Conservation (phyloP, 2,113 vertebrate species). For the Hippocampus abdominalis region DNA sequence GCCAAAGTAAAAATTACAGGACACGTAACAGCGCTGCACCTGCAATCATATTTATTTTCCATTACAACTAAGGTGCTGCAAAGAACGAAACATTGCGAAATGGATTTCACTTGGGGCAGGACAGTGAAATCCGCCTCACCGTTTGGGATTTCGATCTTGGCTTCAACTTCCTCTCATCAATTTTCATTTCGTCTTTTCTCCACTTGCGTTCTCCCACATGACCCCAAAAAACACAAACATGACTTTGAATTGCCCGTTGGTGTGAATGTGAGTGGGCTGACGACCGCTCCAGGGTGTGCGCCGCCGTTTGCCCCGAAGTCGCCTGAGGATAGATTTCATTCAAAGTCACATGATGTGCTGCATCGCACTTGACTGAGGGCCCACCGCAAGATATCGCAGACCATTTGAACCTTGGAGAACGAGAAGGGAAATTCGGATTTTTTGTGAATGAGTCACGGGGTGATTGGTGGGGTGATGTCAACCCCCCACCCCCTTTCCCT, state of each 20-base stretch:
- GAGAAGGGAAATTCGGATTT: conserved; percentile 56
- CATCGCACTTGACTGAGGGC: conserved; percentile 34
- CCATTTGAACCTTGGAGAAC: conserved; percentile 41
- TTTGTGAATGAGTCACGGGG: conserved; percentile 64
- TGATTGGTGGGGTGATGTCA: conserved; percentile 51
- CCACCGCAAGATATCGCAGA: conserved; percentile 41
- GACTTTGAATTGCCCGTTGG: too few species aligned
- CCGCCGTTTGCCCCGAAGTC: too few species aligned
- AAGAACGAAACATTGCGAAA: background rate
- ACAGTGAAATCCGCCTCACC: background rate
- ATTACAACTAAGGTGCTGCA: background rate
- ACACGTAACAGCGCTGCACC: conserved; percentile 12
- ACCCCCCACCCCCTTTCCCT: conserved; percentile 12
- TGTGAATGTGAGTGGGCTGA: too few species aligned
- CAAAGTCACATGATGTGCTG: conserved; percentile 1
- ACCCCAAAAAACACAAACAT: too few species aligned
- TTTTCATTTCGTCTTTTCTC: too few species aligned
- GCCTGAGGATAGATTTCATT: too few species aligned
- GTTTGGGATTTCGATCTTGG: background rate
- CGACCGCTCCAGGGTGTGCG: too few species aligned
- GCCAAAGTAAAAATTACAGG: conserved; percentile 35
- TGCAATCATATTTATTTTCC: conserved; percentile 13
- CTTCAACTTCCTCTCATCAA: too few species aligned
- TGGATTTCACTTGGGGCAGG: background rate
- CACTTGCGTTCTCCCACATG: too few species aligned